A percentile compares a stretch with the other conserved stretches of the same genome.
phyloP scores from a whole-genome alignment of 2,797 vertebrate genomes.

The Oreochromis grahami region DNA sequence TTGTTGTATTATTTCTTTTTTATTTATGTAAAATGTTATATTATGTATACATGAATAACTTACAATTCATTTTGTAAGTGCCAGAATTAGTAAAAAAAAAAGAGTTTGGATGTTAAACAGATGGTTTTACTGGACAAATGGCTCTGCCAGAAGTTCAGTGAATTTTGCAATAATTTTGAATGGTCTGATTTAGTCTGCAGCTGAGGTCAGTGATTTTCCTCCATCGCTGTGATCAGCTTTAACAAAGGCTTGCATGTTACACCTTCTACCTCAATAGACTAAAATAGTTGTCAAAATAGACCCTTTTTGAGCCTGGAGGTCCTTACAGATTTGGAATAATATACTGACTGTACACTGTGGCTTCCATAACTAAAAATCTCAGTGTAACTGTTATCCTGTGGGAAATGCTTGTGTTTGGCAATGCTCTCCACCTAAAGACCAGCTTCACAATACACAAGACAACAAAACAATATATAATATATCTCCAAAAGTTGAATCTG shows the following conservation, averaged over 20 bases:
- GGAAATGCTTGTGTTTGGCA: neutral
- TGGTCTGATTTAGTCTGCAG: neutral
- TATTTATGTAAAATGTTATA: neutral
- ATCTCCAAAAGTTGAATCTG: no score
- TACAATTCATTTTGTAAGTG: neutral
- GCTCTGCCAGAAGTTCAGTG: neutral
- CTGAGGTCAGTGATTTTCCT: neutral
- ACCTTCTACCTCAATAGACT: no score
- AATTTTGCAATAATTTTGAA: neutral
- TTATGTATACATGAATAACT: neutral
- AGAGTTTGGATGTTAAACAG: neutral
- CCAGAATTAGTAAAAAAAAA: neutral
- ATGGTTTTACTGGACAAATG: neutral
- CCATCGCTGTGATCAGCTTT: neutral
- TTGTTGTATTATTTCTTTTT: neutral
- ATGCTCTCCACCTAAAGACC: neutral
- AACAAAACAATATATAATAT: neutral
- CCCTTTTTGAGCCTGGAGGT: no score
- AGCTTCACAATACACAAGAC: neutral
- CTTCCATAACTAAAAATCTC: no score
- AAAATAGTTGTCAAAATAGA: no score
- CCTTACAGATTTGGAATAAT: no score
- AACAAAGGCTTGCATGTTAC: no score
- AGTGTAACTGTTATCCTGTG: neutral
- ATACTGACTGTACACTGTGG: no score